These are phyloP conservation scores for Coranthus polyacanthus DNA, from an alignment of 2,797 vertebrate species.

Conservation along the genomic window DNA sequence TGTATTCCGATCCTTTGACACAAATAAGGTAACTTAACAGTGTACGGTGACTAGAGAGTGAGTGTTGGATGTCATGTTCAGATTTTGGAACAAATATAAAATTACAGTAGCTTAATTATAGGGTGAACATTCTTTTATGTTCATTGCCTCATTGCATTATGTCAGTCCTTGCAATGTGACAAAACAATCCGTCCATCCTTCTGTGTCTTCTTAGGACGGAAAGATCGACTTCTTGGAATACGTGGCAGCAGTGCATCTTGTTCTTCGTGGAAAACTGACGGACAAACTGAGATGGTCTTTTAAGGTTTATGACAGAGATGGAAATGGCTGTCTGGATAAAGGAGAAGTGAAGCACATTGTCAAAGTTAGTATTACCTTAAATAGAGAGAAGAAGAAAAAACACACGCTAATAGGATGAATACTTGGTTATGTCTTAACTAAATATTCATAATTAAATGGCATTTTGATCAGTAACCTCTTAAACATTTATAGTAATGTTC, in stretches of 20 bases:
- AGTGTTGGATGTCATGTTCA: too few species aligned
- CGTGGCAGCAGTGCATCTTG: conserved; percentile 79
- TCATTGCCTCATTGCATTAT: not conserved
- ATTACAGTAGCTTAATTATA: too few species aligned
- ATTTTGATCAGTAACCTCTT: too few species aligned
- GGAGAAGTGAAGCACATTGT: conserved; percentile 71
- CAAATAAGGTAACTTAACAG: conserved; percentile 69
- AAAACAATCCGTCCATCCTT: rapidly evolving
- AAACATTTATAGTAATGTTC: too few species aligned
- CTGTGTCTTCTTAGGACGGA: conserved; percentile 67
- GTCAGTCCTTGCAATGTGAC: not conserved
- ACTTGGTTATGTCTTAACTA: too few species aligned
- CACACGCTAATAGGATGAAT: too few species aligned
- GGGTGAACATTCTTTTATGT: too few species aligned
- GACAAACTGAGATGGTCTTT: conserved; percentile 84
- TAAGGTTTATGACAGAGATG: conserved; percentile 82
- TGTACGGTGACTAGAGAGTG: not conserved
- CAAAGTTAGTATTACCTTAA: conserved; percentile 67
- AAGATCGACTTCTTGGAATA: conserved; percentile 81
- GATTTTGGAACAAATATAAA: too few species aligned
- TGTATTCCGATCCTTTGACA: conserved; percentile 80
- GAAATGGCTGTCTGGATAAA: conserved; percentile 77
- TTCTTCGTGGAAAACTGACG: conserved; percentile 80
- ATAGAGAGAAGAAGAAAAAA: too few species aligned
- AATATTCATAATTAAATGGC: too few species aligned